Evolutionary conservation across 2,113 vertebrate species (phyloP), one percentile per base, ranked within the genome.

Genomic region (Echinops telfairi): DNA sequence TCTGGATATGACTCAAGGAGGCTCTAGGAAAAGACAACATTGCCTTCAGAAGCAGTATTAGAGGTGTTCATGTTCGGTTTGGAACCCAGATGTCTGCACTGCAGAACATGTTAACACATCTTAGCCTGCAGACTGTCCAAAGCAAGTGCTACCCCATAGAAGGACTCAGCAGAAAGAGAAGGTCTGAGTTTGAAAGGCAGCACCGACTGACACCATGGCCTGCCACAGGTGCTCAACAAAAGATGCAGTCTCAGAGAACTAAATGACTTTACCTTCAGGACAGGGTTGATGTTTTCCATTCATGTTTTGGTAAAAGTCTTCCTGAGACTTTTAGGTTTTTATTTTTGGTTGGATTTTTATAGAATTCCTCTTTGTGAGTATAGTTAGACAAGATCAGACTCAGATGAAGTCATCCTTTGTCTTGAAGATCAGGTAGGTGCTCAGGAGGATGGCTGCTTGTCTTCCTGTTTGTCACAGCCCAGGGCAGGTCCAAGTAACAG

Each of bases 311-410:
- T 76, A 36, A 70, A 83, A 93, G 58, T 29, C 53, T 78, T 90
- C 53, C 75, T 92, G 79, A 88, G 19, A 6, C 19, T 53, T 53
- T 53, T 31, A 81, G 83, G 47, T 58, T 90, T 92, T 75, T 94
- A 43, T 20, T 87, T 90, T 60, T 40, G 33, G 66, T 40, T 8
- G 25, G 9, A 43, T 47, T 47, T 64, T 79, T 38, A 79, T 3
- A 75, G 20, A 79, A 25, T 8, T 83, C 16, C 6, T 29, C 20
- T 53, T 53, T 53, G 47, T 92, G 43, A 90, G 83, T 73, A 64
- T 87, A 77, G 78, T 60, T 81, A 83, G 36, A 29, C 40, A 27
- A 15, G 11, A 43, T n/a, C 77, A 23, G 19, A 29, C 40, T 53
- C 36, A 82, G 29, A 25, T 33, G 20, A 47, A 76, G 75, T 29